Base-by-base conservation (phyloP, 2,113 vertebrate genomes). In the Dipodomys stephensi region DNA sequence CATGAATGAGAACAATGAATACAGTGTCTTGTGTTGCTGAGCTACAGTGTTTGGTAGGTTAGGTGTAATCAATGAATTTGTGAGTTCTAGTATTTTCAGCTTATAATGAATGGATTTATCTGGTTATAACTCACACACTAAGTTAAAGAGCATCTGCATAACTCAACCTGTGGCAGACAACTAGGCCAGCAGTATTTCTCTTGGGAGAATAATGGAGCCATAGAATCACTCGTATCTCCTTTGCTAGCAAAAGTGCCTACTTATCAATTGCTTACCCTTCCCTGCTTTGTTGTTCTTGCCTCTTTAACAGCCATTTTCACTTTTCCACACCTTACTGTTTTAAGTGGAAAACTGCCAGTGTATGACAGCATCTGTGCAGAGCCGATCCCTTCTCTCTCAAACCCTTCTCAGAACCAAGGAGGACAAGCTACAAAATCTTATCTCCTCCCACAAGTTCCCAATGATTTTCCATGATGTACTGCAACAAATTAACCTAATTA, bases 391-490 rank as follows among this genome's bases (percentile, higher is more conserved):
- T 82, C 71, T 73, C 67, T 76, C 68, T 46, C 46, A 68, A 67
- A 81, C 32, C 57, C 27, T 91, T 71, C 39, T 88, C 68, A 90
- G 73, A 74, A 78, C 77, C 53, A 76, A 49, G 80, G 30, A 81
- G 44, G 46, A 73, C 12, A 77, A 39, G 23, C n/a, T 39, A 83
- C 64, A 53, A 89, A 44, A n/a, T 57, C 25, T 16, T 16, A n/a
- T 25, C 35, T 22, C 16, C 11, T 0, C 6, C 8, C 2, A 60
- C 30, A n/a, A 28, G 18, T 74, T 84, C 53, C 30, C 39, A 57
- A 10, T 30, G 19, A 57, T 87, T 89, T 93, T 65, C 73, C 8
- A 39, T 80, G 16, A 53, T 39, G 35, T 79, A 30, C 27, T 73
- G 19, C 49, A 64, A 28, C 19, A 74, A 79, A 23, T 84, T 78